Conservation (phyloP, 1,140 invertebrate species). For the Drosophila littoralis region DNA sequence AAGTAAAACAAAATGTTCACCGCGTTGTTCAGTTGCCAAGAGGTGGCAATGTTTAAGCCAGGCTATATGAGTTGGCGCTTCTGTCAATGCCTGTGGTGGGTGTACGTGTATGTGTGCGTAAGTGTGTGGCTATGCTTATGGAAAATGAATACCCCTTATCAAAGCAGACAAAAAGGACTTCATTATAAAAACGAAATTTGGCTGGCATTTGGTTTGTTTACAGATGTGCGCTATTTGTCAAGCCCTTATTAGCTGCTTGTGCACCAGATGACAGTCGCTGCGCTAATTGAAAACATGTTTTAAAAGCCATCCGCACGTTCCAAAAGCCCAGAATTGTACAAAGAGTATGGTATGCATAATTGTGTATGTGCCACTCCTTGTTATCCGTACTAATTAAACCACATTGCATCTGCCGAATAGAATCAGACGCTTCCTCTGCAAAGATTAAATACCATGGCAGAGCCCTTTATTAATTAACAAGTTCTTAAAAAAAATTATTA, state of each 20-base stretch:
- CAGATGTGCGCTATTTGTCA: conserved; percentile 3
- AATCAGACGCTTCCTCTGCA: too few species aligned
- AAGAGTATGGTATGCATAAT: conserved; percentile 19
- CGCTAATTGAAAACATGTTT: conserved; percentile 42
- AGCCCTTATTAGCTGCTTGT: conserved; percentile 21
- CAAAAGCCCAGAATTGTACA: conserved; percentile 1
- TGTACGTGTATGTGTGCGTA: too few species aligned
- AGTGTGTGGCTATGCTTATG: too few species aligned
- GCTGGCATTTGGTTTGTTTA: conserved; percentile 5
- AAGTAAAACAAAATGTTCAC: background rate
- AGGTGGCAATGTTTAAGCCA: too few species aligned
- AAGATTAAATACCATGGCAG: too few species aligned
- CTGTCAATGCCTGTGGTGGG: too few species aligned
- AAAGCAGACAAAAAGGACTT: background rate
- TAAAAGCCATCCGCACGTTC: conserved; percentile 4
- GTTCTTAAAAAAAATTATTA: too few species aligned
- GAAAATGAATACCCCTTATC: too few species aligned
- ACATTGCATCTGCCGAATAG: conserved; percentile 6
- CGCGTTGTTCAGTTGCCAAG: background rate
- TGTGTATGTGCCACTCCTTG: conserved; percentile 7
- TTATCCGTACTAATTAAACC: conserved; percentile 58
- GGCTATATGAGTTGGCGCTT: too few species aligned
- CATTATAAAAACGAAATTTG: background rate
- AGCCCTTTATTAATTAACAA: too few species aligned
- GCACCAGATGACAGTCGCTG: conserved; percentile 5